Base-by-base conservation (phyloP, 1,140 invertebrate species). In the Sitodiplosis mosellana region DNA sequence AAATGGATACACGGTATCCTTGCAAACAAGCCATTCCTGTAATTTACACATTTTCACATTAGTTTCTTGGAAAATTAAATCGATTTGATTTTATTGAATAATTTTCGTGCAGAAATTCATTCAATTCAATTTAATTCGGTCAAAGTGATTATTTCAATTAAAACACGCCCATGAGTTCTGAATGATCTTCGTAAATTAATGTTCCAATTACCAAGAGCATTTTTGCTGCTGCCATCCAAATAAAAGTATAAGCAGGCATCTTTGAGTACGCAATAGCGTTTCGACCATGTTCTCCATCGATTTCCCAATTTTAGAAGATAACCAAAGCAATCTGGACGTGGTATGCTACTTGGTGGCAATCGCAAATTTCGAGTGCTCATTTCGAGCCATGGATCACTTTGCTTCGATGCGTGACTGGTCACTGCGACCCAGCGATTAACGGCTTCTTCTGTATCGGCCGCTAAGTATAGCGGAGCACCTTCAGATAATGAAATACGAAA, bases 181-280 rank as follows among this genome's bases (percentile, higher is more conserved):
- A n/a, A n/a, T n/a, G n/a, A n/a, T n/a, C n/a, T n/a, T n/a, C n/a
- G n/a, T n/a, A n/a, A n/a, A n/a, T n/a, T n/a, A n/a, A n/a, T 6
- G 10, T 47, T 2, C 10, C 19, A 66, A 64, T 61, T 66, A 90
- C 86, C 91, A 63, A 90, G 83, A 53, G 90, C 87, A 59, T 72
- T 79, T 56, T 82, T 83, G 50, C 88, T 81, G 59, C 83, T 83
- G 12, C 77, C 78, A 61, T 91, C 86, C 54, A 81, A 80, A 67
- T 92, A 96, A 67, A 94, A 92, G 69, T 92, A 96, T 11, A 96
- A 71, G 56, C 87, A 91, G 41, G 90, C 91, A 66, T 95, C 89
- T 65, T 95, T 95, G 5, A 96, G 73, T 18, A 96, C 83, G 69
- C 91, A 95, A 69, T 92, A 95, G 41, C 90, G 74, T 56, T 83